Evolutionary conservation across 2,113 vertebrate genomes (phyloP), one percentile per base, ranked within the genome.

Genomic region (Pardalotus punctatus): DNA sequence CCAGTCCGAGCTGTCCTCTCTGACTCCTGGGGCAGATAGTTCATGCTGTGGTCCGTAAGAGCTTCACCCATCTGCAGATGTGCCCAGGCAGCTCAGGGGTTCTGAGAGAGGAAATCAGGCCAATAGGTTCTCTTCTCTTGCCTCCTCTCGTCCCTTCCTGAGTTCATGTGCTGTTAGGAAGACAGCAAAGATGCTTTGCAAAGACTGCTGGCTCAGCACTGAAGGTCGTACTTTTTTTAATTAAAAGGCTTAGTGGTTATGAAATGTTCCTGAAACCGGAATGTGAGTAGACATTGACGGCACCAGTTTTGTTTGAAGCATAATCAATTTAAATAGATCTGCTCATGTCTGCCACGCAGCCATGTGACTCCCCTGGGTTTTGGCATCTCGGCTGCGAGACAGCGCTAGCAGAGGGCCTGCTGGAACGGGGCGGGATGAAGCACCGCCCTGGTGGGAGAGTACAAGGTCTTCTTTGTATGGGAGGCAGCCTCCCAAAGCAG

Each of bases 241-340:
- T 90, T 60, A 80, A 94, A 79, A 91, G 69, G 24, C 15, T 48
- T 65, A 91, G 60, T 14, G n/a, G 29, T 86, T 88, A 84, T 86
- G 80, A 84, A 93, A 78, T 23, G 70, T 40, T 86, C 64, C 84
- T 36, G 69, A 60, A 87, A 60, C 42, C 29, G 21, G 47, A 51
- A 57, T 23, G 51, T 33, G n/a, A 91, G 56, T 2, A 67, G 83
- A 33, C 35, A 31, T 56, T 0, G n/a, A 74, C 31, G 60, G 51
- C 60, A 81, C 45, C 53, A 14, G 40, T 66, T 86, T 36, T 79
- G 43, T 81, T n/a, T 77, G 83, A 71, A 67, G 69, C n/a, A 11
- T 71, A 69, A 93, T 91, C 83, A 79, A 76, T 94, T 61, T 72
- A 67, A 93, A 87, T 81, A 74, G 93, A 92, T 81, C 83, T 57